Evolutionary conservation across 2,113 vertebrate genomes (phyloP), one percentile per base, ranked within the genome.

Genomic region (Nerophis ophidion): DNA sequence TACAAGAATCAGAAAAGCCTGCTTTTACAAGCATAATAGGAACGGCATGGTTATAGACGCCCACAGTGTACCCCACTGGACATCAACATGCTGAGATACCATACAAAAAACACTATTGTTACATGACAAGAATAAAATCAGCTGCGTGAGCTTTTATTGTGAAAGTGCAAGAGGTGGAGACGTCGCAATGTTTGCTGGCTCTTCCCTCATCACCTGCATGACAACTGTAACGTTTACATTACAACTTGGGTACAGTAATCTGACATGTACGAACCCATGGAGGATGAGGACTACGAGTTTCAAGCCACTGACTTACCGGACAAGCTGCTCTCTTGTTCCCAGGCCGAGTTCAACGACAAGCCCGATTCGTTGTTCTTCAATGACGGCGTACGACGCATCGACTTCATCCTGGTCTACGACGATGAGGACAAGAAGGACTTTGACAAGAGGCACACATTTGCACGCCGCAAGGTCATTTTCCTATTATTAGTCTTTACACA

Each of bases 321-420:
- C 2, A 8, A 34, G 46, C 48, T 51, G 11, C 46, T 46, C 51
- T 70, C 14, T 82, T 73, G 14, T 12, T 82, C 81, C 45, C 87
- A 98, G 96, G 84, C 76, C 26, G 93, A 93, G 77, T 97, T 93
- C 79, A 90, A 95, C 52, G 65, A 78, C 57, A 91, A 93, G n/a
- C 71, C 87, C 0, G 92, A 96, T 68, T 94, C 92, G 5, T 72
- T 97, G 8, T 96, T 90, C 86, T 98, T 98, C 80, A 94, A 89
- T 0, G 95, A 98, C 6, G 93, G 93, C 11, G 86, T 90, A 36
- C 76, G 93, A 81, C 87, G 92, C 75, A 91, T 98, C 13, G 96
- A 98, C 82, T 97, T 93, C 75, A 79, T 98, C 72, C 85, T 98
- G 34, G 95, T 92, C 1, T 97, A 98, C 59, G 95, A 97, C 77